Evolutionary conservation across 2,797 vertebrate genomes (phyloP).

Genomic region (Atherinosoma microstoma): DNA sequence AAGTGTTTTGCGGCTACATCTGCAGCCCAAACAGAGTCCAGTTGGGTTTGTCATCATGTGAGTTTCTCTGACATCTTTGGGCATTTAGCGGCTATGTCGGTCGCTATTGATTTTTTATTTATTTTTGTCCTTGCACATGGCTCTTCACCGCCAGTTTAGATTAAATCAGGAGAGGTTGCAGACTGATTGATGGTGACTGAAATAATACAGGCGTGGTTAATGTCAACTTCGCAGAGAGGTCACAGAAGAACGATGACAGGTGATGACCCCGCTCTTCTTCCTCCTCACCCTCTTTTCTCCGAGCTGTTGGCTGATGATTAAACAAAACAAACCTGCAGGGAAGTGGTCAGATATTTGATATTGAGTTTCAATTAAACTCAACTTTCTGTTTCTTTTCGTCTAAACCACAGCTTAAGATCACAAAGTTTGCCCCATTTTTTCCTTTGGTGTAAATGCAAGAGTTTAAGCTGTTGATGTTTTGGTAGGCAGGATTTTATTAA

Average conservation of each 20-base stretch:
- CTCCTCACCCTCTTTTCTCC: background rate
- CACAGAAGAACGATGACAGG: constrained; percentile 16
- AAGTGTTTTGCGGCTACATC: background rate
- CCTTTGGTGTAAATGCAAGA: constrained; percentile 8
- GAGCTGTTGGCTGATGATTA: background rate
- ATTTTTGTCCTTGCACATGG: background rate
- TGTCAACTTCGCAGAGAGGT: constrained; percentile 17
- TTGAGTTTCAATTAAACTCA: background rate
- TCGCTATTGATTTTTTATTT: constrained; percentile 25
- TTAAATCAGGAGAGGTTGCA: constrained; percentile 29
- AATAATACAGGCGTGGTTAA: constrained; percentile 34
- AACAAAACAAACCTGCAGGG: background rate
- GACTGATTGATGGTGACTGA: constrained; percentile 48
- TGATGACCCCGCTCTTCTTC: background rate
- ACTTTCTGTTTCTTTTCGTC: background rate
- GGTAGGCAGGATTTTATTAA: constrained; percentile 27
- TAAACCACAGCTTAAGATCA: constrained; percentile 23
- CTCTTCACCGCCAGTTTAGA: constrained; percentile 26
- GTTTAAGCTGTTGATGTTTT: constrained; percentile 25
- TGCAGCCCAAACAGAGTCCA: background rate
- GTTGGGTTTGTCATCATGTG: constrained; percentile 17
- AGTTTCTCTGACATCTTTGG: constrained; percentile 8
- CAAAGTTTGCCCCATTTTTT: background rate
- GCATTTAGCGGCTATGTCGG: constrained; percentile 5
- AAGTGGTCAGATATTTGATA: background rate